Conservation (phyloP, 2,113 vertebrate species). For the Typhlomys cinereus region DNA sequence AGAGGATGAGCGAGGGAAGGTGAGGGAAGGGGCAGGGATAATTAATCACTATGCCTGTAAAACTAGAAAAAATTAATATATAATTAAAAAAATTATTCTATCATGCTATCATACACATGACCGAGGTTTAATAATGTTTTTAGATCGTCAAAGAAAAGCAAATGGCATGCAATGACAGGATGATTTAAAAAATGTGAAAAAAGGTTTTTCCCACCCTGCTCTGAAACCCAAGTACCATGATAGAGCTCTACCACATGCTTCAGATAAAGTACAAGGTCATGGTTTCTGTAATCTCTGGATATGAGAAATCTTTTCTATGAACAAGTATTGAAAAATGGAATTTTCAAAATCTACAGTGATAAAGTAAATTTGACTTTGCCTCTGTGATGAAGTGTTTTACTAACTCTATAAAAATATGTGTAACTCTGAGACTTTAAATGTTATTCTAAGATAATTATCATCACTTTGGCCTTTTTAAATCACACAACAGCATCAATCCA, state of each 20-base stretch:
- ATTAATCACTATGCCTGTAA: neutral
- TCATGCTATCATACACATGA: neutral
- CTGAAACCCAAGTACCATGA: neutral
- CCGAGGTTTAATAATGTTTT: neutral
- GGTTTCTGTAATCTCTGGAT: neutral
- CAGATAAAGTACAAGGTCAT: neutral
- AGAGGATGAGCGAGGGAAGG: no score
- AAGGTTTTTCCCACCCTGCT: neutral
- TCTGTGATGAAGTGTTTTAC: neutral
- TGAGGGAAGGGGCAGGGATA: no score
- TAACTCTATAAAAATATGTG: neutral
- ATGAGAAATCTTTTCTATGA: neutral
- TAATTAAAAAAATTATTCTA: neutral
- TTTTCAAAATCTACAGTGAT: neutral
- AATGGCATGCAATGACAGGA: neutral
- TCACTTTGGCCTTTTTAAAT: neutral
- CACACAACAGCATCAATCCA: neutral
- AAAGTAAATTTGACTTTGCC: neutral
- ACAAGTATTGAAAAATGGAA: neutral
- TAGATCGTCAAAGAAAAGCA: neutral
- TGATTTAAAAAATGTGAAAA: neutral
- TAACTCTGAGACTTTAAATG: neutral
- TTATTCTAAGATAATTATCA: constrained; percentile 1
- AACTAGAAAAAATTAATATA: neutral
- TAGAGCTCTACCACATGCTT: neutral